phyloP scores from a whole-genome alignment of 1,140 invertebrate genomes.

The Rhopalosiphum padi region DNA sequence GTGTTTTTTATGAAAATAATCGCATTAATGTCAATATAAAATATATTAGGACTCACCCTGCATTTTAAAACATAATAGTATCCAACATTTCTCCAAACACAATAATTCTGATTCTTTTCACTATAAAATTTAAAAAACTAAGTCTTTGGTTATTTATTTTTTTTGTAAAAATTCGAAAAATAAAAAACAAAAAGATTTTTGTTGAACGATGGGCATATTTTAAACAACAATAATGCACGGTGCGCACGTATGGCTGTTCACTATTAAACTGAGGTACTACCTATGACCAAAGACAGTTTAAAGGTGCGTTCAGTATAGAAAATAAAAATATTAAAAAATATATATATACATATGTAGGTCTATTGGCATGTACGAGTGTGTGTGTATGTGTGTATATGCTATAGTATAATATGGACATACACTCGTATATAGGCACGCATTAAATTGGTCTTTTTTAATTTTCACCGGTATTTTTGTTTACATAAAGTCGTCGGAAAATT shows the following conservation, averaged over 20 bases:
- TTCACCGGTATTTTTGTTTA: not conserved
- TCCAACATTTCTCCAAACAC: not conserved
- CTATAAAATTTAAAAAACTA: not conserved
- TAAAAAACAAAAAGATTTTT: not conserved
- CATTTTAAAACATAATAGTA: constrained; percentile 48
- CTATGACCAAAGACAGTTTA: constrained; percentile 30
- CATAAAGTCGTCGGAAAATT: constrained; percentile 32
- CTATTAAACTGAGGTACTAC: constrained; percentile 6
- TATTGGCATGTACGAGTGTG: not conserved
- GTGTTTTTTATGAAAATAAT: not conserved
- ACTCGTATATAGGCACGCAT: not conserved
- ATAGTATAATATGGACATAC: not conserved
- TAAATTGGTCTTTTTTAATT: constrained; percentile 43
- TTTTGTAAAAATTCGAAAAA: not conserved
- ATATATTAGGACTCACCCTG: constrained; percentile 19
- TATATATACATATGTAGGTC: not conserved
- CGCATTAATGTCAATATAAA: not conserved
- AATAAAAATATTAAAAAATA: constrained; percentile 24
- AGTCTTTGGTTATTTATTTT: not conserved
- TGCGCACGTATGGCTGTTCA: constrained; percentile 1
- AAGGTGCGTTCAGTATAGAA: constrained; percentile 3
- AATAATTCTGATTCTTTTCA: not conserved
- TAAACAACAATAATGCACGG: not conserved
- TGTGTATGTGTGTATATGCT: not conserved
- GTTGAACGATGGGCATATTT: not conserved